These are phyloP conservation scores for Acanthurus tractus DNA, from an alignment of 2,797 vertebrate genomes.

Conservation along the genomic window DNA sequence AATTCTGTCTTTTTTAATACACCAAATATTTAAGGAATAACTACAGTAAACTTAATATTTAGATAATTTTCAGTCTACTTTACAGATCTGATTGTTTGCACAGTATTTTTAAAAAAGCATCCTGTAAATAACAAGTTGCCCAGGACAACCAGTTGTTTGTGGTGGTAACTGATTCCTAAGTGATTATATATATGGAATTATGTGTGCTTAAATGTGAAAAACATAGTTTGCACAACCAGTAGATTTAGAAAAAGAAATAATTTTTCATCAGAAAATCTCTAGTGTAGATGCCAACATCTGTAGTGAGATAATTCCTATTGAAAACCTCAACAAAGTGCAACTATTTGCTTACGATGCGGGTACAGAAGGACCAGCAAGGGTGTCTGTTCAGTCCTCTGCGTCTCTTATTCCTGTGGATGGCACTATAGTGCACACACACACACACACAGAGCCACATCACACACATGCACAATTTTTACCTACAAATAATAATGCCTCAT, in stretches of 20 bases:
- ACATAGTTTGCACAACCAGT: background rate
- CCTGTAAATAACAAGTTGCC: background rate
- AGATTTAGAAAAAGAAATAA: background rate
- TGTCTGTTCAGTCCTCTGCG: constrained; percentile 81
- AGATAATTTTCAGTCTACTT: background rate
- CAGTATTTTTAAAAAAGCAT: background rate
- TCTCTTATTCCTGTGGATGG: constrained; percentile 86
- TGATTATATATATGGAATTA: background rate
- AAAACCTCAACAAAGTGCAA: constrained; percentile 19
- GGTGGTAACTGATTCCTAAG: background rate
- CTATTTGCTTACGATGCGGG: constrained; percentile 77
- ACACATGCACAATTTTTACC: constrained; percentile 21
- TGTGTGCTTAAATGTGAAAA: background rate
- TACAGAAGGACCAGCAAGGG: constrained; percentile 85
- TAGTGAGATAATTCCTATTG: background rate
- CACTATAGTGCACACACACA: constrained; percentile 45
- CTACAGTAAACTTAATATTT: background rate
- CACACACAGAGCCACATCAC: constrained; percentile 25
- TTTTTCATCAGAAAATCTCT: background rate
- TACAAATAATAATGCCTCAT: constrained; percentile 5
- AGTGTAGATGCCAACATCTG: background rate
- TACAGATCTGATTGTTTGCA: constrained; percentile 6
- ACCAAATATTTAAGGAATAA: background rate
- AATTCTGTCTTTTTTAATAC: background rate
- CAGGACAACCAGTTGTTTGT: background rate